These are phyloP conservation scores for Macropodus opercularis DNA, from an alignment of 2,797 vertebrate genomes.

Conservation along the genomic window DNA sequence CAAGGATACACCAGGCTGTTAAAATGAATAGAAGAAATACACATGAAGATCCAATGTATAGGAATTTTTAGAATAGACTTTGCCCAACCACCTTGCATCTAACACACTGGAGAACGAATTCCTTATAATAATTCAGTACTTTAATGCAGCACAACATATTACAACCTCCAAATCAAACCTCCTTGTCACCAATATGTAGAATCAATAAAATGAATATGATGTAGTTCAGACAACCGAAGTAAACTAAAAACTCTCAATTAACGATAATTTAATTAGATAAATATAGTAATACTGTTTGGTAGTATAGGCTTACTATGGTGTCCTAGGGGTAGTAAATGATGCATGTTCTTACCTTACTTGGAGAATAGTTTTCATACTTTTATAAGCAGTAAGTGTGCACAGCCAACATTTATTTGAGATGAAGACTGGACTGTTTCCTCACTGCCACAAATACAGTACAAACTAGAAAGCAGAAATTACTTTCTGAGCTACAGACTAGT, in stretches of 20 bases:
- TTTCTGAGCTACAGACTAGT: conserved; percentile 21
- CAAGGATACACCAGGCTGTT: neutral
- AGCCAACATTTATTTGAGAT: conserved; percentile 53
- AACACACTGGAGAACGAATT: neutral
- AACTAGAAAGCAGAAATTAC: conserved; percentile 41
- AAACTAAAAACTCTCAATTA: too few relatives aligned
- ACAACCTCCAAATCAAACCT: too few relatives aligned
- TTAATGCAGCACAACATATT: neutral
- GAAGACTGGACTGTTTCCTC: conserved; percentile 38
- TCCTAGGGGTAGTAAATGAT: conserved; percentile 25
- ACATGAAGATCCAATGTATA: neutral
- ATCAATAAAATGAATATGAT: too few relatives aligned
- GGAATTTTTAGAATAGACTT: neutral
- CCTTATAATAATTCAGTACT: neutral
- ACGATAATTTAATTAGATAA: too few relatives aligned
- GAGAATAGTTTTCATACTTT: conserved; percentile 41
- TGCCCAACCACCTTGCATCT: neutral
- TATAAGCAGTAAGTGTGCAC: conserved; percentile 24
- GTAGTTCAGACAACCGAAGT: too few relatives aligned
- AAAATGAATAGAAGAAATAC: conserved; percentile 7
- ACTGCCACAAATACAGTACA: conserved; percentile 25
- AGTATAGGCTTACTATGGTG: conserved; percentile 8
- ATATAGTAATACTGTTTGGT: too few relatives aligned
- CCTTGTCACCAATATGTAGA: too few relatives aligned
- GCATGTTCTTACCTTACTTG: conserved; percentile 10